Evolutionary conservation across 1,140 invertebrate species (phyloP).

Genomic region (Brachionus manjavacas): DNA sequence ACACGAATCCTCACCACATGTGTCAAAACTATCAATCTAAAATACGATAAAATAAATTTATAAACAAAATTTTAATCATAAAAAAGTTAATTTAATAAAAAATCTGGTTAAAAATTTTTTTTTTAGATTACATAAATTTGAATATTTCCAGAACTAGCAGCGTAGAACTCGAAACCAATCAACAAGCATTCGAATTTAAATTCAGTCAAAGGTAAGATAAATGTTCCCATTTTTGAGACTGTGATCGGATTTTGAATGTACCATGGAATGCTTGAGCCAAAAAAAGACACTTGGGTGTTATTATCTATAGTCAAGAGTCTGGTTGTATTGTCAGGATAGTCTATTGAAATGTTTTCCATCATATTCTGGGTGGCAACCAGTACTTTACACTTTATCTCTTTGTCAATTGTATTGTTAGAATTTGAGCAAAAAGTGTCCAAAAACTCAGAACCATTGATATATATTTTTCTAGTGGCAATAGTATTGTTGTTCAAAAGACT

Average conservation of each 20-base stretch:
- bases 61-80: background rate
- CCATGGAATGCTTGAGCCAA: background rate
- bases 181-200: background rate
- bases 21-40: background rate
- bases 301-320: background rate
- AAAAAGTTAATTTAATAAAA: background rate
- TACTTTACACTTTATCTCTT: background rate
- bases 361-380: background rate
- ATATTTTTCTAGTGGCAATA: background rate
- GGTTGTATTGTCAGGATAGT: background rate
- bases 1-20: background rate
- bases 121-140: background rate
- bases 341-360: background rate
- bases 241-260: background rate
- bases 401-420: background rate
- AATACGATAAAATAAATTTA: background rate
- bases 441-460: background rate
- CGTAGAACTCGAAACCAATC: background rate
- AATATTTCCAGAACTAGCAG: background rate
- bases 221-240: background rate
- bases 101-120: no score
- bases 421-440: background rate
- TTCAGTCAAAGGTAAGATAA: background rate
- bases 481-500: background rate
- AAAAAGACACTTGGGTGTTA: background rate